These are phyloP conservation scores for Sitodiplosis mosellana DNA, from an alignment of 1,140 invertebrate species.

Conservation along the genomic window DNA sequence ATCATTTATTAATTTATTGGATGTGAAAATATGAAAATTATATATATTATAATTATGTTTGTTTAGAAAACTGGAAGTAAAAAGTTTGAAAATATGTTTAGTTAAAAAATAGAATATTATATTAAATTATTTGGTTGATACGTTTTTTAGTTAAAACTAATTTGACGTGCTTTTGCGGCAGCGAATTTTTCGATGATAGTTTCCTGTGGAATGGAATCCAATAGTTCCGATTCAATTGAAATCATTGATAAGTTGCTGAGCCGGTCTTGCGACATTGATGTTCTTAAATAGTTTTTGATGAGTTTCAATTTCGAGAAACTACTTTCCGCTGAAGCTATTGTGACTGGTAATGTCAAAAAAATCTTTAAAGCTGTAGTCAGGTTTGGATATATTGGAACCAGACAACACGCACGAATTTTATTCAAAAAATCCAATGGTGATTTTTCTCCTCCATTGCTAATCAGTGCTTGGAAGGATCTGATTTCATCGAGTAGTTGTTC, in stretches of 20 bases:
- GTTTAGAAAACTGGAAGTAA: too few species aligned
- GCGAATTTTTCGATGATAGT: neutral
- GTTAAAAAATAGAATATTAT: too few species aligned
- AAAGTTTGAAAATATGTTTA: too few species aligned
- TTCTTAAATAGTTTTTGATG: neutral
- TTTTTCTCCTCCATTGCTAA: neutral
- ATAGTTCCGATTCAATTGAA: neutral
- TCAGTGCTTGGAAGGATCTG: neutral
- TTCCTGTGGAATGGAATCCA: neutral
- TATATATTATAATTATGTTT: too few species aligned
- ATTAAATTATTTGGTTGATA: too few species aligned
- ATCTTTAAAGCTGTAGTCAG: neutral
- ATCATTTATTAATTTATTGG: too few species aligned
- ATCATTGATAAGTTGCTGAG: neutral
- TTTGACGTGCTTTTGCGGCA: neutral
- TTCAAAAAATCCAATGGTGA: neutral
- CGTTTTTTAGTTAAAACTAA: too few species aligned
- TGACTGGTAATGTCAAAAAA: neutral
- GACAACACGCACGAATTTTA: neutral
- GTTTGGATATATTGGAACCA: neutral
- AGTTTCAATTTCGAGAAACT: neutral
- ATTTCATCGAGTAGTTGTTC: neutral
- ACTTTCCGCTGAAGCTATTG: neutral
- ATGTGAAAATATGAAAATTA: too few species aligned
- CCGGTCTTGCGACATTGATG: neutral